A percentile compares a stretch with the other conserved stretches of the same genome.
Evolutionary conservation across 2,113 vertebrate species (phyloP).

Genomic region (Naja naja): DNA sequence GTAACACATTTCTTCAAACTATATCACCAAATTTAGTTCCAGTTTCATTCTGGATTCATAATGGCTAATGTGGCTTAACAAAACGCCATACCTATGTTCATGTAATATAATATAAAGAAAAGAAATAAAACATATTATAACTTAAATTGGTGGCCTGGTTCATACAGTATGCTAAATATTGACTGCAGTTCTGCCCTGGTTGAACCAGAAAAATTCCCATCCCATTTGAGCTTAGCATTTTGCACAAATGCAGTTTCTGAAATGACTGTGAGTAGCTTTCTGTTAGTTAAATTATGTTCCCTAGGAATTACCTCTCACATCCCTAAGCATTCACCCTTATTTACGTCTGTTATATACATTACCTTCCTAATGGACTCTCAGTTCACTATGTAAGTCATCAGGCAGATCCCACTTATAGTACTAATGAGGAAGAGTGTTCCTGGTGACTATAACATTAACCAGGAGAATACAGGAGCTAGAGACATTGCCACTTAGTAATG

Average conservation of each 20-base stretch:
- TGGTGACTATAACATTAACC: background rate
- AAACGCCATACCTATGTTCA: background rate
- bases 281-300: background rate
- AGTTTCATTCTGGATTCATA: background rate
- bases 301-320: background rate
- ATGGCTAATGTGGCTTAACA: background rate
- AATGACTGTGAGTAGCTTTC: background rate
- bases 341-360: background rate
- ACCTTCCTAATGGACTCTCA: background rate
- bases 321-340: background rate
- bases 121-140: background rate
- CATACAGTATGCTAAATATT: background rate
- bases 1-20: background rate
- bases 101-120: background rate
- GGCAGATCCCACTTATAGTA: background rate
- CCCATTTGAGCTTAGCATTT: background rate
- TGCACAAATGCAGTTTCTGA: background rate
- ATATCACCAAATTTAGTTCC: background rate
- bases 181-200: background rate
- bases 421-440: background rate
- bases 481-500: background rate
- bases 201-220: background rate
- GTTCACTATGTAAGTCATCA: background rate
- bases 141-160: background rate
- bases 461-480: background rate